Base-by-base conservation (phyloP, 1,140 invertebrate species). In the Coenobita brevimanus region DNA sequence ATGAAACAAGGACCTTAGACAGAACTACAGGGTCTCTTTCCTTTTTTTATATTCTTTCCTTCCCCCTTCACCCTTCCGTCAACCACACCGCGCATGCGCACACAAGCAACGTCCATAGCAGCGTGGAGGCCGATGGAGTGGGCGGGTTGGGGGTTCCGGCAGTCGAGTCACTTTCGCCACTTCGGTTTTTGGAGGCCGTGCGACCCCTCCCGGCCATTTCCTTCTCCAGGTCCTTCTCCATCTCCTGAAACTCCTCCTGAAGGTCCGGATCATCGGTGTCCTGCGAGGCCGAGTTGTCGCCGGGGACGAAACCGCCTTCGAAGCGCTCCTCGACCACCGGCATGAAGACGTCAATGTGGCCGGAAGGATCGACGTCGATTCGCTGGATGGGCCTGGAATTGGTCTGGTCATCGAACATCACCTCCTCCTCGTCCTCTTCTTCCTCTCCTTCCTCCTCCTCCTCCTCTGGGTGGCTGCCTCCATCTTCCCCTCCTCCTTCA, bases 351-450 rank as follows among this genome's bases (percentile, higher is more conserved):
- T 90, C 80, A 13, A 73, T 76, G 27, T 87, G 82, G 33, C 69
- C 79, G 3, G 76, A 82, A 1, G 84, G 84, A 60, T 90, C 89
- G 0, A 88, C 89, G 36, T 90, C 89, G 21, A 90, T 87, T 27
- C 84, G 75, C 30, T 90, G 81, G 33, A 90, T 90, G 15, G 85
- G 73, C 41, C 81, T 76, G 46, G 84, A 83, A 43, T 88, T 88
- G 33, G 60, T 90, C 73, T 90, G 76, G 62, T 90, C 89, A 79
- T 90, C 89, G 36, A 88, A 83, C 89, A 90, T 90, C 50, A 90
- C 85, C n/a, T 90, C 89, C 15, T 73, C 78, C 27, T 83, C 84
- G 6, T 57, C 60, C 1, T 60, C 80, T 21, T 89, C 83, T 1
- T 82, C 84, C 79, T 79, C 76, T 43, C 69, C 78, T 24, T 54